Conservation (phyloP, 2,888 invertebrate species). For the Vandiemenella viatica region DNA sequence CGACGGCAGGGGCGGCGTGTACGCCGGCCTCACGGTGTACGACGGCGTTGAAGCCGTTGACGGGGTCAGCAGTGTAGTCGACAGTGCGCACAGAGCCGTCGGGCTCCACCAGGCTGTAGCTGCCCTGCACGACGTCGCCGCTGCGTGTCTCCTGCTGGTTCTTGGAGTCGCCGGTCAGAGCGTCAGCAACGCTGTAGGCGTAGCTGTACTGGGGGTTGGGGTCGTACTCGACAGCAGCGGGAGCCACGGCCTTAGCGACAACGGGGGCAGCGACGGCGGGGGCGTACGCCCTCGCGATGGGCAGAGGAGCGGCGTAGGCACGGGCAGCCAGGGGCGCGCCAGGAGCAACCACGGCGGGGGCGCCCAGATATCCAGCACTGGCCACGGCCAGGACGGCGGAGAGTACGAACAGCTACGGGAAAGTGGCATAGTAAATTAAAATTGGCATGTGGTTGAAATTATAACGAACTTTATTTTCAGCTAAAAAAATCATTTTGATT, state of each 20-base stretch:
- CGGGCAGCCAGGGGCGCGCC: conserved; percentile 7
- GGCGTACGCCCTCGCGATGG: conserved; percentile 6
- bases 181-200: conserved; percentile 7
- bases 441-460: too few relatives aligned
- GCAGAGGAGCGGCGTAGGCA: conserved; percentile 8
- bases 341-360: conserved; percentile 12
- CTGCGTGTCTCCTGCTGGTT: conserved; percentile 6
- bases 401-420: conserved; percentile 13
- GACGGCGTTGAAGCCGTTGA: conserved; percentile 4
- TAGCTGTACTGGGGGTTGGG: conserved; percentile 12
- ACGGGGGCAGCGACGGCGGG: conserved; percentile 10
- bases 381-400: conserved; percentile 16
- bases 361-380: conserved; percentile 12
- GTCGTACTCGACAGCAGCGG: conserved; percentile 1
- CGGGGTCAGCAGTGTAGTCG: conserved; percentile 3
- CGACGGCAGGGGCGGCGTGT: conserved; percentile 1
- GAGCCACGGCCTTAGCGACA: conserved; percentile 22
- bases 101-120: conserved; percentile 7
- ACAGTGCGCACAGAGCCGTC: conserved; percentile 2
- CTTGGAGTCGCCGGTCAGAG: conserved; percentile 8
- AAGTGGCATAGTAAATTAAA: too few relatives aligned
- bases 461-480: too few relatives aligned
- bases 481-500: too few relatives aligned
- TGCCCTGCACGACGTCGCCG: conserved; percentile 5
- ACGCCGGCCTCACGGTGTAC: conserved; percentile 6